A percentile compares a stretch with the other conserved stretches of the same genome.
Conservation (phyloP, 2,113 vertebrate species). For the Prochilodus magdalenae region DNA sequence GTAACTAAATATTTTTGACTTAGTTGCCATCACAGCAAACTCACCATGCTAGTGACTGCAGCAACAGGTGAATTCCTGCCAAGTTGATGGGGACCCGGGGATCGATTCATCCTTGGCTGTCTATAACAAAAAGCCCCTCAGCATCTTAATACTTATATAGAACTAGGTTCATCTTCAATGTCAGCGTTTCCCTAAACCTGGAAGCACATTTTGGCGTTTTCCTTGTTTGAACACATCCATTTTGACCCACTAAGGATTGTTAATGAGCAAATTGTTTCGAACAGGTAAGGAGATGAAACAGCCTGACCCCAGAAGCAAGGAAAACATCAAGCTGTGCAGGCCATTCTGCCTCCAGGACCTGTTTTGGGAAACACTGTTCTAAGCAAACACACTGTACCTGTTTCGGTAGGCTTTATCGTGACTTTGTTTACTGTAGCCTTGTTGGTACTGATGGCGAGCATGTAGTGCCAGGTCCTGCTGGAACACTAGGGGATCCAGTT, state of each 20-base stretch:
- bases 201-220: too few species aligned
- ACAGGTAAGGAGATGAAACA: too few species aligned
- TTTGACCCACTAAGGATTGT: too few species aligned
- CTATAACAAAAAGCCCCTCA: constrained; percentile 64
- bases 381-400: constrained; percentile 72
- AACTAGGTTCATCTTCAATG: neutral
- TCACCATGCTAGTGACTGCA: constrained; percentile 94
- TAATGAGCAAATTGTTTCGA: too few species aligned
- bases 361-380: too few species aligned
- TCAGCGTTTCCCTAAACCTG: neutral
- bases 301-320: too few species aligned
- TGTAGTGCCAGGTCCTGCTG: constrained; percentile 90
- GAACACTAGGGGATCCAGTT: constrained; percentile 85
- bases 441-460: constrained; percentile 84
- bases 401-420: constrained; percentile 86
- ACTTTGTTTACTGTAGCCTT: constrained; percentile 85
- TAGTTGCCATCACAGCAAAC: constrained; percentile 45
- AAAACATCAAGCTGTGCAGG: too few species aligned
- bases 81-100: constrained; percentile 85
- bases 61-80: constrained; percentile 86
- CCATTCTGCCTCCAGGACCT: too few species aligned
- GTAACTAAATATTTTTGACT: neutral
- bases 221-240: too few species aligned
- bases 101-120: constrained; percentile 84
- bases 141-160: neutral